Conservation (phyloP, 2,113 vertebrate species). For the Passer domesticus region DNA sequence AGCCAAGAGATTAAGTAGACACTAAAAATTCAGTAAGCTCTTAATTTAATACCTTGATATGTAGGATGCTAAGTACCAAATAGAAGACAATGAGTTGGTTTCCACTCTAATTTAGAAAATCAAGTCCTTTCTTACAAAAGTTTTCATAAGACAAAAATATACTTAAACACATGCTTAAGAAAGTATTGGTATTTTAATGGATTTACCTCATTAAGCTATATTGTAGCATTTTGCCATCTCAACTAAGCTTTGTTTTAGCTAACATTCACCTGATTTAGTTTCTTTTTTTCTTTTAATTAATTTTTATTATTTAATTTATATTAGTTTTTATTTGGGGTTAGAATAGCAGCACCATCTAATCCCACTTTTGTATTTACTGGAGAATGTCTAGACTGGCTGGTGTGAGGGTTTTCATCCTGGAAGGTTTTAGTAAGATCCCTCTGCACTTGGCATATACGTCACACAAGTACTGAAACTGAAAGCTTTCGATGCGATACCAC, state of each 20-base stretch:
- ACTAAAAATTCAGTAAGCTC: background rate
- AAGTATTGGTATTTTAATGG: background rate
- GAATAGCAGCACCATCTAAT: background rate
- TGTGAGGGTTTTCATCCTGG: conserved; percentile 22
- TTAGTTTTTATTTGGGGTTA: background rate
- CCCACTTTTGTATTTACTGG: background rate
- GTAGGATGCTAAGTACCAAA: background rate
- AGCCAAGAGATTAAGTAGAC: background rate
- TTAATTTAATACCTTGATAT: background rate
- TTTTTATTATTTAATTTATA: background rate
- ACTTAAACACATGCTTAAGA: background rate
- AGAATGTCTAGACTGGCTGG: conserved; percentile 8
- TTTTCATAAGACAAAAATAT: background rate
- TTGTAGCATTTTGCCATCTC: background rate
- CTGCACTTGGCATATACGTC: conserved; percentile 8
- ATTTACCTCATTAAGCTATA: background rate
- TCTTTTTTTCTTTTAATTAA: background rate
- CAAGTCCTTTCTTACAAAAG: background rate
- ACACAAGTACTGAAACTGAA: conserved; percentile 40
- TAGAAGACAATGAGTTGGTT: background rate
- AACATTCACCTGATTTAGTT: background rate
- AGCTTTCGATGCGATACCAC: conserved; percentile 25
- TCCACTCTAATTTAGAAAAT: background rate
- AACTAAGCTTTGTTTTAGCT: background rate
- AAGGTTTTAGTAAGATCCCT: conserved; percentile 63